Conservation (phyloP, 2,113 vertebrate genomes). For the Anser cygnoides region DNA sequence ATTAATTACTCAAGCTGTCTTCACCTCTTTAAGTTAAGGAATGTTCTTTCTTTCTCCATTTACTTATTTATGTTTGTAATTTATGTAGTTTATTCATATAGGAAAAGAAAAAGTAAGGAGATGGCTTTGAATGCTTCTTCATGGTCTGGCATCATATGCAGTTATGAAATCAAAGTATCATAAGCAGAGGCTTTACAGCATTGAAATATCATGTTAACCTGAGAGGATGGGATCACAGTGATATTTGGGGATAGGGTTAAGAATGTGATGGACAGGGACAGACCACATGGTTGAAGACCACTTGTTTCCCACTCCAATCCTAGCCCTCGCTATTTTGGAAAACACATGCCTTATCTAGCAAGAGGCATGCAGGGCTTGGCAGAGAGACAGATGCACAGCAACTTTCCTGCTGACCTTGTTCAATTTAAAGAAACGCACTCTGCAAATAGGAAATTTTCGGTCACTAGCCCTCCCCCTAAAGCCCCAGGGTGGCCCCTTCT, state of each 20-base stretch:
- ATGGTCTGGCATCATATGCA: neutral
- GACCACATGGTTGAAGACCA: constrained; percentile 69
- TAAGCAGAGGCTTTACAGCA: constrained; percentile 36
- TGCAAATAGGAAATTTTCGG: constrained; percentile 79
- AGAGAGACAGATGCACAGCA: constrained; percentile 75
- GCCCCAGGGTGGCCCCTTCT: constrained; percentile 44
- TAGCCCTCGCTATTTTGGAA: constrained; percentile 89
- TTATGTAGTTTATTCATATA: neutral
- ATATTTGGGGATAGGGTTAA: constrained; percentile 82
- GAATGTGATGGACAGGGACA: constrained; percentile 84
- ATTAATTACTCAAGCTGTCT: neutral
- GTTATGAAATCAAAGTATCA: constrained; percentile 50
- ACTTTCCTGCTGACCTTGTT: constrained; percentile 82
- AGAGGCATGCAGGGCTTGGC: constrained; percentile 80
- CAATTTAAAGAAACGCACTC: constrained; percentile 78
- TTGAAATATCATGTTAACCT: constrained; percentile 47
- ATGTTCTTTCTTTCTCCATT: neutral
- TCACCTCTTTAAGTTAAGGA: neutral
- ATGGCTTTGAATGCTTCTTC: neutral
- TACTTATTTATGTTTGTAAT: neutral
- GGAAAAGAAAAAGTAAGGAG: neutral
- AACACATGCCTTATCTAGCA: constrained; percentile 88
- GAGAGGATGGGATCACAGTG: constrained; percentile 56
- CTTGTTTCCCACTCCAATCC: constrained; percentile 84
- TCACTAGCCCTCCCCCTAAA: constrained; percentile 67